phyloP scores from a whole-genome alignment of 2,888 invertebrate species.

The Microdon myrmicae region DNA sequence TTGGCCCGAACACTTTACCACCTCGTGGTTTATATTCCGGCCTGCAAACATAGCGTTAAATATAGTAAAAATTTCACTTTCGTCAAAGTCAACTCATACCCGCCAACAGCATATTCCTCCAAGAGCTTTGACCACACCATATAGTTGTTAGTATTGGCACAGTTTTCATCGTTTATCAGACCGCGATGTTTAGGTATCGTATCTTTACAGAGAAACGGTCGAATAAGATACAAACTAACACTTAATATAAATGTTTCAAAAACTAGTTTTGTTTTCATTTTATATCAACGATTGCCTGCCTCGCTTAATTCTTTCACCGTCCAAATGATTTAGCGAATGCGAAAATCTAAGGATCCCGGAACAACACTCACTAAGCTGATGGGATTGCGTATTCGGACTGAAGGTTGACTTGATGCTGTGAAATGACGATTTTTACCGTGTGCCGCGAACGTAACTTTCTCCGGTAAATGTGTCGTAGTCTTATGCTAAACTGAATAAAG shows the following conservation, averaged over 20 bases:
- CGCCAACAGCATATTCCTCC: slow-evolving; percentile 74
- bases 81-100: slow-evolving; percentile 57
- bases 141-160: slow-evolving; percentile 19
- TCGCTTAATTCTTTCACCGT: too few relatives aligned
- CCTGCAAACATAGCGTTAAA: too few relatives aligned
- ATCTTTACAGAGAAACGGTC: slow-evolving; percentile 30
- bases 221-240: slow-evolving; percentile 17
- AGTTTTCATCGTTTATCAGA: slow-evolving; percentile 7
- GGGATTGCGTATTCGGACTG: slow-evolving; percentile 25
- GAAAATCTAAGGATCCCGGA: too few relatives aligned
- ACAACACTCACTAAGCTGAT: slow-evolving; percentile 26
- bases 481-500: too few relatives aligned
- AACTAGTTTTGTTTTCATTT: slow-evolving; percentile 31
- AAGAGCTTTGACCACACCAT: slow-evolving; percentile 72
- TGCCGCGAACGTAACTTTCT: slow-evolving; percentile 33
- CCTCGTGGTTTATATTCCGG: too few relatives aligned
- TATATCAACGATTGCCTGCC: too few relatives aligned
- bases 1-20: too few relatives aligned
- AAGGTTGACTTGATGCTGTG: slow-evolving; percentile 13
- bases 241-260: slow-evolving; percentile 26
- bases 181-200: slow-evolving; percentile 14
- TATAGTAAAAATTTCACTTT: slow-evolving; percentile 44
- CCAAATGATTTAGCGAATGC: too few relatives aligned
- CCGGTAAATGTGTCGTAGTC: too few relatives aligned
- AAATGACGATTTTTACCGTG: slow-evolving; percentile 28